These are phyloP conservation scores for Psix sp. DNA, from an alignment of 1,140 invertebrate genomes.

Conservation along the genomic window DNA sequence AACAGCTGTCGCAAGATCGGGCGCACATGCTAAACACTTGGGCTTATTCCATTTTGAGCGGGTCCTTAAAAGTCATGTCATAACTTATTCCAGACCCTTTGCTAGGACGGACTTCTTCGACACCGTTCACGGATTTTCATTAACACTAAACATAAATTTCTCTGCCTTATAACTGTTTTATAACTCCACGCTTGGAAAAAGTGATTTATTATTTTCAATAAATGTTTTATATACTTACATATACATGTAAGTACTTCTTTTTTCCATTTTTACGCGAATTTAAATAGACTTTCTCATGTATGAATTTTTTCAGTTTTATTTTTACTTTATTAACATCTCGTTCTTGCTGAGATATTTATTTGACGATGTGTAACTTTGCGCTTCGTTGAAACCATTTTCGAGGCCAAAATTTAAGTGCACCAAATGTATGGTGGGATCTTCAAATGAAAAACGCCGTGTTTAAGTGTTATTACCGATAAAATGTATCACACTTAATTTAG, in stretches of 20 bases:
- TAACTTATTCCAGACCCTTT: constrained; percentile 22
- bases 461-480: constrained; percentile 6
- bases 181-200: no score
- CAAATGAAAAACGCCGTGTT: constrained; percentile 16
- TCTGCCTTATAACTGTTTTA: background rate
- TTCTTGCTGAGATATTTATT: constrained; percentile 38
- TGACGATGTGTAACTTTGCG: constrained; percentile 38
- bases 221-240: no score
- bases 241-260: no score
- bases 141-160: constrained; percentile 11
- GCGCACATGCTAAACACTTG: constrained; percentile 43
- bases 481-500: no score
- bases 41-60: constrained; percentile 9
- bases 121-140: constrained; percentile 41
- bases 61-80: constrained; percentile 39
- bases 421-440: constrained; percentile 37
- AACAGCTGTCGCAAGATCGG: constrained; percentile 39
- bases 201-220: background rate
- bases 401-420: constrained; percentile 39
- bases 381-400: constrained; percentile 47
- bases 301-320: no score
- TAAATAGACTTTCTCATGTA: no score
- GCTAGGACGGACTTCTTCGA: constrained; percentile 23
- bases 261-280: no score
- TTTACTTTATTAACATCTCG: constrained; percentile 47